phyloP scores from a whole-genome alignment of 2,113 vertebrate species.

The Acrocephalus kingi region DNA sequence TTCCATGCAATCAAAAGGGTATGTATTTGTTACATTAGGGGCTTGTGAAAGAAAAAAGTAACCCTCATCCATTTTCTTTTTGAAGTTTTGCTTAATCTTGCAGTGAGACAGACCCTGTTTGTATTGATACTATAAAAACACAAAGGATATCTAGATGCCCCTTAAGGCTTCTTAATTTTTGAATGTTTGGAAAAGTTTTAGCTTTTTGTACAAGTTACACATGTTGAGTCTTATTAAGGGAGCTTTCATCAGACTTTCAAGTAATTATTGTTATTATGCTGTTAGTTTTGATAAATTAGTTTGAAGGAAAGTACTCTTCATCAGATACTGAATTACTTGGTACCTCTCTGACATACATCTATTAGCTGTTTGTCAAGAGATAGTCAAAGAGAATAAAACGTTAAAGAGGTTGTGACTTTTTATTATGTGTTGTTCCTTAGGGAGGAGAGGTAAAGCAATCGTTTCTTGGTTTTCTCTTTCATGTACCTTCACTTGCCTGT shows the following conservation, averaged over 20 bases:
- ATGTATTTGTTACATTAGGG: neutral
- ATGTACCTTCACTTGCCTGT: fast-evolving
- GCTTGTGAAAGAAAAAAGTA: neutral
- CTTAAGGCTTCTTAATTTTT: neutral
- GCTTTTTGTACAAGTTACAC: neutral
- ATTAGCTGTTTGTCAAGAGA: neutral
- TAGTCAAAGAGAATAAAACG: neutral
- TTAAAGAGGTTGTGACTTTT: neutral
- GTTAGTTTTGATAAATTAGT: neutral
- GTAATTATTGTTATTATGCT: neutral
- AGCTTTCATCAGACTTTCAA: neutral
- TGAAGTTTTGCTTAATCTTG: neutral
- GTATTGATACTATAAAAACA: neutral
- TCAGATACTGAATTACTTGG: neutral
- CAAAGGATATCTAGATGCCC: neutral
- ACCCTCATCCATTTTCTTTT: neutral
- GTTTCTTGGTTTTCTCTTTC: neutral
- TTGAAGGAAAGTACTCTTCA: neutral
- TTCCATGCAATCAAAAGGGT: neutral
- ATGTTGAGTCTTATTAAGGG: neutral
- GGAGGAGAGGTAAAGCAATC: neutral
- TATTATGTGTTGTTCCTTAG: neutral
- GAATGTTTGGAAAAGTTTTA: neutral
- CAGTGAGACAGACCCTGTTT: neutral
- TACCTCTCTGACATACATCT: neutral